Evolutionary conservation across 1,140 invertebrate species (phyloP).

Genomic region (Bombus huntii): DNA sequence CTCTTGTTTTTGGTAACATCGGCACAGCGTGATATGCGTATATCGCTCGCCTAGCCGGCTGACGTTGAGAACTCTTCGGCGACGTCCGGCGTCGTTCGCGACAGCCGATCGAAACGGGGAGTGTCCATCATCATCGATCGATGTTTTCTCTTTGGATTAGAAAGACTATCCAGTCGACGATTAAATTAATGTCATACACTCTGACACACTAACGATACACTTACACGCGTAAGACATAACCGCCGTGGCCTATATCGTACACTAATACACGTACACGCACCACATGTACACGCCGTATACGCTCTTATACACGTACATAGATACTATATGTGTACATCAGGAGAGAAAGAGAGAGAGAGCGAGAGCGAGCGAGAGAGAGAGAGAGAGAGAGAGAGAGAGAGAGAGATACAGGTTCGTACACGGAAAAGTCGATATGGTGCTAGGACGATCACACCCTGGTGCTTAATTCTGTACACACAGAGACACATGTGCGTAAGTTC

Average conservation of each 20-base stretch:
- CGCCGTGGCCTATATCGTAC: conserved; percentile 68
- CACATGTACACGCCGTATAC: conserved; percentile 38
- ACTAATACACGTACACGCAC: conserved; percentile 45
- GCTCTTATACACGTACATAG: conserved; percentile 16
- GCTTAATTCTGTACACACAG: conserved; percentile 63
- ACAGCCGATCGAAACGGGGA: conserved; percentile 35
- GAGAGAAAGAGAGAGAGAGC: not conserved
- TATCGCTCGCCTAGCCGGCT: conserved; percentile 78
- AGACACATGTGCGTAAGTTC: conserved; percentile 54
- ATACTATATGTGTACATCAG: conserved; percentile 16
- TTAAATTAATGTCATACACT: conserved; percentile 45
- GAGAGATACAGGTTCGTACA: conserved; percentile 27
- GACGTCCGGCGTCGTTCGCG: conserved; percentile 35
- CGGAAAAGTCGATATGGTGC: conserved; percentile 74
- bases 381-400: not conserved
- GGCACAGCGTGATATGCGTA: conserved; percentile 12
- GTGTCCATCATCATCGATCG: conserved; percentile 40
- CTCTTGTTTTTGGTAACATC: not conserved
- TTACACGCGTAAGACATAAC: conserved; percentile 44
- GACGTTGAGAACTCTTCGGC: conserved; percentile 71
- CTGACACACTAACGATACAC: conserved; percentile 26
- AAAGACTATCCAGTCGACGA: conserved; percentile 44
- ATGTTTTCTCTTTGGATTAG: conserved; percentile 31
- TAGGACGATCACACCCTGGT: conserved; percentile 75
- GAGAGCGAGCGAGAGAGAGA: too few relatives aligned